Conservation (phyloP, 2,113 vertebrate species). For the Mungos mungo region DNA sequence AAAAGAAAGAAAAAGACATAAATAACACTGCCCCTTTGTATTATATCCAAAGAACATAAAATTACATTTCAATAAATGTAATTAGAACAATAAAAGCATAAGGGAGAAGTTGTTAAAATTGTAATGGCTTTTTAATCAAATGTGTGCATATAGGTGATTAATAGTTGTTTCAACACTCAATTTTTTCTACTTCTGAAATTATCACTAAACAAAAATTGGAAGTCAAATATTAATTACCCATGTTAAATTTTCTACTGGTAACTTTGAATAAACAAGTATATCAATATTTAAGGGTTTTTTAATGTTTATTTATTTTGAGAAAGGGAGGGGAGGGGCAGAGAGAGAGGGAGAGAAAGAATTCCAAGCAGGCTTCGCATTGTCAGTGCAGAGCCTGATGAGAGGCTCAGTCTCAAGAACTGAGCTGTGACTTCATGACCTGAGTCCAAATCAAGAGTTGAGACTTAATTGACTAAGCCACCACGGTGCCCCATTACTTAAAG, state of each 20-base stretch:
- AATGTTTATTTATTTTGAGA: too few species aligned
- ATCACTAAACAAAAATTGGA: background rate
- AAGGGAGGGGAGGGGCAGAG: too few species aligned
- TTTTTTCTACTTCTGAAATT: background rate
- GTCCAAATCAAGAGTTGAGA: too few species aligned
- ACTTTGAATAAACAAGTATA: background rate
- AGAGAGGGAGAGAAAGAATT: too few species aligned
- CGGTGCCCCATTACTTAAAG: background rate
- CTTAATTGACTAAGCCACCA: too few species aligned
- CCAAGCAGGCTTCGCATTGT: too few species aligned
- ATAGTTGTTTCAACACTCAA: background rate
- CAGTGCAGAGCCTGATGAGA: too few species aligned
- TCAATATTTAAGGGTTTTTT: background rate
- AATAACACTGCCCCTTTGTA: background rate
- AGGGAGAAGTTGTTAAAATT: too few species aligned
- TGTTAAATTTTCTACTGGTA: background rate
- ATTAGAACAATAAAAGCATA: background rate
- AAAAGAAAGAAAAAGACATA: background rate
- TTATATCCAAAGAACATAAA: background rate
- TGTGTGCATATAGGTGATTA: background rate
- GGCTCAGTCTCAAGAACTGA: too few species aligned
- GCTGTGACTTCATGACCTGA: too few species aligned
- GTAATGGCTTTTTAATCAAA: background rate
- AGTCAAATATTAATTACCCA: background rate
- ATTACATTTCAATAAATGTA: background rate